Evolutionary conservation across 2,888 invertebrate species (phyloP).

Genomic region (Drosophila peninsularis): DNA sequence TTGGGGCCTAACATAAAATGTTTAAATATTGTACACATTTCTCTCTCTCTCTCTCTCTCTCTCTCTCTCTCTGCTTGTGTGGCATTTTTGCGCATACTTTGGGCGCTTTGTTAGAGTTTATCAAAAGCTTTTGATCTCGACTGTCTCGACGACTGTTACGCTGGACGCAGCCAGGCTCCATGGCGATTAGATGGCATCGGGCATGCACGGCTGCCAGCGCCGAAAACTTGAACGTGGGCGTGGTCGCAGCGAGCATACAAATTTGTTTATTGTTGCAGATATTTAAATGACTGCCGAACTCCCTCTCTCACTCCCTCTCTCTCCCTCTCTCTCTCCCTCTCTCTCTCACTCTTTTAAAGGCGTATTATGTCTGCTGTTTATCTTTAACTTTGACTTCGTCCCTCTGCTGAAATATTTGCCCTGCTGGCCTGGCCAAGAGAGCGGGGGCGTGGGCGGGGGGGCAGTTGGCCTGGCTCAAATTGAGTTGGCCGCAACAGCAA

Average conservation of each 20-base stretch:
- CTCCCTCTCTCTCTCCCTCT: neutral
- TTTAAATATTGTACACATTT: conserved; percentile 56
- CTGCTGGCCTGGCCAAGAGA: conserved; percentile 24
- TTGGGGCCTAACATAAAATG: conserved; percentile 49
- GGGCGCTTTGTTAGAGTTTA: conserved; percentile 62
- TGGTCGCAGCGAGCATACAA: conserved; percentile 14
- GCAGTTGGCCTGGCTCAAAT: conserved; percentile 16
- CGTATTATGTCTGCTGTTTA: conserved; percentile 42
- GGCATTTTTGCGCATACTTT: conserved; percentile 64
- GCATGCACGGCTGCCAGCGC: neutral
- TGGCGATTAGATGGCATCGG: conserved; percentile 37
- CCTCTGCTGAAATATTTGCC: conserved; percentile 48
- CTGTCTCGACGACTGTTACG: conserved; percentile 51
- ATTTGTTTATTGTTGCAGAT: conserved; percentile 44
- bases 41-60: neutral
- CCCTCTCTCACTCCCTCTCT: neutral
- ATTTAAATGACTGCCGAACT: conserved; percentile 1
- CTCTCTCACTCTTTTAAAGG: neutral
- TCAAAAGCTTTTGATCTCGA: conserved; percentile 71
- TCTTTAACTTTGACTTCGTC: conserved; percentile 30
- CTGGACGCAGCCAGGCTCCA: conserved; percentile 29
- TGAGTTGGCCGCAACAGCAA: conserved; percentile 30
- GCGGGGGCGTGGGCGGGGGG: neutral
- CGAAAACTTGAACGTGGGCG: neutral
- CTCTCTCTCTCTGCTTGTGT: conserved; percentile 20